Evolutionary conservation across 2,888 invertebrate genomes (phyloP).

Genomic region (Luffia ferchaultella): DNA sequence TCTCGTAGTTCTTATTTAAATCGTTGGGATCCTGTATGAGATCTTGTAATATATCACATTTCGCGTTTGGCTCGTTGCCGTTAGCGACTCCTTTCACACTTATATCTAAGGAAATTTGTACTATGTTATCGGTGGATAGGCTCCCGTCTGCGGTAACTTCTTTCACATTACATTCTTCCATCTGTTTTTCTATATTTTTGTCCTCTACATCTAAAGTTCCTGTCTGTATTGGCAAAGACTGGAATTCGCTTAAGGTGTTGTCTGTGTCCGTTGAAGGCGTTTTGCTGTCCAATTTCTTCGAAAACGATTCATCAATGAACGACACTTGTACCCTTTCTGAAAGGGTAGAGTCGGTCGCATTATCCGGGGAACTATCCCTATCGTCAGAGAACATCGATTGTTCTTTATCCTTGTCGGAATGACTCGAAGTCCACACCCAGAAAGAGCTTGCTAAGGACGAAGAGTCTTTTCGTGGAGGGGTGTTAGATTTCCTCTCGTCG

Average conservation of each 20-base stretch:
- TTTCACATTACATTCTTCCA: slow-evolving; percentile 6
- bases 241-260: slow-evolving; percentile 50
- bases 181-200: slow-evolving; percentile 22
- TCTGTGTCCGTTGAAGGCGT: slow-evolving; percentile 57
- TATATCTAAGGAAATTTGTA: slow-evolving; percentile 59
- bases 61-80: slow-evolving; percentile 16
- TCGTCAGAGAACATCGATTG: slow-evolving; percentile 23
- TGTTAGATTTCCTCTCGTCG: slow-evolving; percentile 50
- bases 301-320: slow-evolving; percentile 53
- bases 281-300: slow-evolving; percentile 49
- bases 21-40: slow-evolving; percentile 47
- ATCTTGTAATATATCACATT: slow-evolving; percentile 40
- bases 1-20: slow-evolving; percentile 27
- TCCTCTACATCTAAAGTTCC: slow-evolving; percentile 7
- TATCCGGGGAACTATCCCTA: slow-evolving; percentile 34
- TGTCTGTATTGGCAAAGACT: slow-evolving; percentile 30
- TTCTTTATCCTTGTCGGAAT: slow-evolving; percentile 34
- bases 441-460: slow-evolving; percentile 44
- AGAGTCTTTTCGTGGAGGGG: slow-evolving; percentile 53
- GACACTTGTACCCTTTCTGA: slow-evolving; percentile 56
- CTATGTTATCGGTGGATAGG: slow-evolving; percentile 56
- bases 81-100: slow-evolving; percentile 35
- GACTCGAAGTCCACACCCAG: slow-evolving; percentile 48
- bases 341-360: slow-evolving; percentile 51
- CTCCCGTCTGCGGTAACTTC: slow-evolving; percentile 37